Evolutionary conservation across 2,888 invertebrate genomes (phyloP), one percentile per base, ranked within the genome.

Genomic region (Rhaphigaster nebulosa): DNA sequence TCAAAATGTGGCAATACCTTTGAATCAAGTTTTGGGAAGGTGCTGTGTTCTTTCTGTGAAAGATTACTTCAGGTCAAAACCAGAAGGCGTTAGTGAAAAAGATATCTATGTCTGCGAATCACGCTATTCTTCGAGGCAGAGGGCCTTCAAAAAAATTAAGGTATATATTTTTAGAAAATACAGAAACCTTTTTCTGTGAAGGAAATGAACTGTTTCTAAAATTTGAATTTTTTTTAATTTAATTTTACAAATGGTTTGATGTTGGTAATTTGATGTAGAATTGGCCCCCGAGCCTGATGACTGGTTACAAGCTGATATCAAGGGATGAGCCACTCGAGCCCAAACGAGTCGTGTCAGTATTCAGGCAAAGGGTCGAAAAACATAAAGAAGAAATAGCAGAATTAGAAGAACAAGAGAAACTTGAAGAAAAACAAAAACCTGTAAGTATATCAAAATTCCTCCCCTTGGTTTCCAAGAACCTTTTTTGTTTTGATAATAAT

Each of bases 101-200:
- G 99, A 99, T 94, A 97, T 99, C 1, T 99, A 97, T 93, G 99
- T 99, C 0, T 99, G 99, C 94, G 99, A 99, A 94, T 98, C 98
- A 34, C 95, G 98, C 12, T 99, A 99, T 94, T 97, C 96, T 92
- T 96, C 97, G 0, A 96, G 96, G 93, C 96, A 96, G 65, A 96
- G 98, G 91, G 96, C 96, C 93, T 99, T 99, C 94, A 98, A 98
- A 94, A 99, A 99, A 94, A 98, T 99, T 91, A 98, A 98, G 94
- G 93, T 93, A 91, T 70, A 70, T 38, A 54, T 29, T 87, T 13
- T 70, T 54, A 65, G 18, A 45, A 50, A 12, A 76, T 87, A 45
- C 34, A 52, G 20, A 26, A 56, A 26, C 5, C 56, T 26, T 56
- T 56, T 26, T 56, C 23, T 54, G 3, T 54, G 20, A 54, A 54